Conservation (phyloP, 2,797 vertebrate genomes). For the Apogon talboti region DNA sequence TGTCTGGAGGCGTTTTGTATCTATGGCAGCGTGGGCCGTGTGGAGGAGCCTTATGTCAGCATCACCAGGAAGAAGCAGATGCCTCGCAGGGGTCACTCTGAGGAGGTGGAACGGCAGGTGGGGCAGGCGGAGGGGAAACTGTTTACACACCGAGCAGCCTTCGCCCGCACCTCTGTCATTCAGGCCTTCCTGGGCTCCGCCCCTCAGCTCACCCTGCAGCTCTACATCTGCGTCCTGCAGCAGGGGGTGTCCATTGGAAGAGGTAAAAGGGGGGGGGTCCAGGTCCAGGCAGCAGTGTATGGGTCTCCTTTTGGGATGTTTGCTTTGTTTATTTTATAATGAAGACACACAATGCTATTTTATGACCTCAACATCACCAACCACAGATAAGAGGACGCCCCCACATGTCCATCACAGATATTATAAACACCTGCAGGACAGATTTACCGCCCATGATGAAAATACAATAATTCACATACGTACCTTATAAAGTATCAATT, state of each 20-base stretch:
- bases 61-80: constrained; percentile 96
- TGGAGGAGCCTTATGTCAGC: constrained; percentile 97
- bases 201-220: constrained; percentile 95
- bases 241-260: constrained; percentile 86
- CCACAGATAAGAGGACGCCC: too few relatives aligned
- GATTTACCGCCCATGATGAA: too few relatives aligned
- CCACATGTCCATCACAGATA: too few relatives aligned
- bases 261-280: constrained; percentile 82
- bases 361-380: too few relatives aligned
- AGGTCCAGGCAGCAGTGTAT: not conserved
- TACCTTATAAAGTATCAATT: too few relatives aligned
- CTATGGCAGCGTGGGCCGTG: constrained; percentile 88
- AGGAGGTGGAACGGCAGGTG: constrained; percentile 95
- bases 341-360: too few relatives aligned
- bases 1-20: constrained; percentile 95
- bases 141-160: constrained; percentile 93
- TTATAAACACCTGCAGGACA: too few relatives aligned
- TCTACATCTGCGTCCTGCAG: constrained; percentile 94
- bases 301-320: too few relatives aligned
- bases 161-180: constrained; percentile 94
- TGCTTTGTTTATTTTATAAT: too few relatives aligned
- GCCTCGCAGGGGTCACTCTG: constrained; percentile 87
- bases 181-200: constrained; percentile 98
- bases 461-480: too few relatives aligned
- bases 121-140: constrained; percentile 97